phyloP scores from a whole-genome alignment of 2,797 vertebrate genomes.

The Darevskia nairensis region DNA sequence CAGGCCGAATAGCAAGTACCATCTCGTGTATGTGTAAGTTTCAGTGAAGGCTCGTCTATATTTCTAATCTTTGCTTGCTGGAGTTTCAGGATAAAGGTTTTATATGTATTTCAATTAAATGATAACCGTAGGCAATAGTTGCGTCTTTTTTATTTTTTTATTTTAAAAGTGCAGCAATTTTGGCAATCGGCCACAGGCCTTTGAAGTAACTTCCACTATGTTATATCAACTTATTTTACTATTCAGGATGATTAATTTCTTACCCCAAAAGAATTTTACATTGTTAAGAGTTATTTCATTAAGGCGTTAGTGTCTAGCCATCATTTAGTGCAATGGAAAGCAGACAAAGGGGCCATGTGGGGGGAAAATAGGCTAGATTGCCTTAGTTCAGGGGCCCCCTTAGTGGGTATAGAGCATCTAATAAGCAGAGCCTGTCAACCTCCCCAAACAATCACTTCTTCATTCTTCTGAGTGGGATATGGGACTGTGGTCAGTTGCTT shows the following conservation, averaged over 20 bases:
- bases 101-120: constrained; percentile 34
- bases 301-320: background rate
- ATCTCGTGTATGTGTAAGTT: constrained; percentile 11
- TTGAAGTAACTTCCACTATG: constrained; percentile 12
- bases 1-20: constrained; percentile 8
- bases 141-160: background rate
- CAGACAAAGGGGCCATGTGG: background rate
- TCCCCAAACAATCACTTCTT: background rate
- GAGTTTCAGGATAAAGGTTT: constrained; percentile 18
- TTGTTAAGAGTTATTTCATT: background rate
- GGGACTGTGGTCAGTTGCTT: too few relatives aligned
- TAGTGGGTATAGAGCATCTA: background rate
- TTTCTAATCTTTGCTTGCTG: constrained; percentile 34
- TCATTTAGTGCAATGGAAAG: background rate
- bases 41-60: constrained; percentile 16
- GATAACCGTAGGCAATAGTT: constrained; percentile 25
- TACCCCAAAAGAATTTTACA: constrained; percentile 1
- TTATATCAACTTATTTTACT: constrained; percentile 25
- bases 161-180: background rate
- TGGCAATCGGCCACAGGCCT: constrained; percentile 8
- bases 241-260: constrained; percentile 31
- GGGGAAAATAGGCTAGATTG: background rate
- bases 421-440: background rate
- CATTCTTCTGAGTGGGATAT: background rate
- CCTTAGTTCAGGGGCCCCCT: background rate